Conservation (phyloP, 2,797 vertebrate genomes). For the Molossus molossus region DNA sequence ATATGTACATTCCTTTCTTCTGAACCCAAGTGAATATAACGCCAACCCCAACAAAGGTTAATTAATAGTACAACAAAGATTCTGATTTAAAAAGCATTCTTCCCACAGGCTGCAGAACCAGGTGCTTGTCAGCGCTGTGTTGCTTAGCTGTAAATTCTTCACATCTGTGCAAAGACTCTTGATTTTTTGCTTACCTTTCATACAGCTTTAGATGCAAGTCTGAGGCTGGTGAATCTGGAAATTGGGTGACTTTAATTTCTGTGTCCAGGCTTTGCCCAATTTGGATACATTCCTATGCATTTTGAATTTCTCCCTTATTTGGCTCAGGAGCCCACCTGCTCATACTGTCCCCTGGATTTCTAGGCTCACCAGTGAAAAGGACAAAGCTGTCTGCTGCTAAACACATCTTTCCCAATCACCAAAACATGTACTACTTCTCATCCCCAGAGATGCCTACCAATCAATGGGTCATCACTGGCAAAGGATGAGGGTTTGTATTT, state of each 20-base stretch:
- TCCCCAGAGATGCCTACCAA: not conserved
- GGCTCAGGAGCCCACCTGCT: not conserved
- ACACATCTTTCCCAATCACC: not conserved
- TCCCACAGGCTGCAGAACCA: not conserved
- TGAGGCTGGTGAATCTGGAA: not conserved
- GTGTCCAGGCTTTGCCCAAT: not conserved
- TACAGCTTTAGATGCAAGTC: not conserved
- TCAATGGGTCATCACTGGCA: accelerated
- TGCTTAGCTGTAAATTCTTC: slow-evolving; percentile 86
- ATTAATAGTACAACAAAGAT: slow-evolving; percentile 74
- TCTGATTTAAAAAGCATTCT: slow-evolving; percentile 22
- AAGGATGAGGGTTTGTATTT: not conserved
- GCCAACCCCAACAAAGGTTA: slow-evolving; percentile 72
- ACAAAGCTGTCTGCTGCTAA: not conserved
- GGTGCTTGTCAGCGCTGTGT: not conserved
- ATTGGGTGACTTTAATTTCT: slow-evolving; percentile 4
- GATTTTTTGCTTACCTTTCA: slow-evolving; percentile 92
- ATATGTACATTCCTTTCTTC: slow-evolving; percentile 61
- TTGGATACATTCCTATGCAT: not conserved
- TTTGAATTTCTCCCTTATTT: slow-evolving; percentile 5
- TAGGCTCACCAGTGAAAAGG: not conserved
- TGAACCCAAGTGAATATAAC: slow-evolving; percentile 40
- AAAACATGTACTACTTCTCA: not conserved
- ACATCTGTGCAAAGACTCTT: slow-evolving; percentile 92
- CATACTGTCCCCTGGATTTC: not conserved